These are phyloP conservation scores for Strigamia maritima DNA, from an alignment of 2,888 invertebrate genomes.

Conservation along the genomic window DNA sequence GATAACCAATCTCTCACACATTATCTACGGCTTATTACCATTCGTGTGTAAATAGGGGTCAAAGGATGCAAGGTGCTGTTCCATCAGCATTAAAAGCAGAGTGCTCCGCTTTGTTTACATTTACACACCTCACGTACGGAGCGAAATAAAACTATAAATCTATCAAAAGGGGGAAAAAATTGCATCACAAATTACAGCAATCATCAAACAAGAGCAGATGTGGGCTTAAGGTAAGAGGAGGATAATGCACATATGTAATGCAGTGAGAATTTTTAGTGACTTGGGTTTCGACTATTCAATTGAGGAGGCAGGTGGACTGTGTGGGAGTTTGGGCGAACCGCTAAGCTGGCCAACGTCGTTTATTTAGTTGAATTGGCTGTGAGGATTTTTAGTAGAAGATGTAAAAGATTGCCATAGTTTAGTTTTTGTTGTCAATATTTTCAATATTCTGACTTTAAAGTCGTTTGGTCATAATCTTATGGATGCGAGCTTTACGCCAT, in stretches of 20 bases:
- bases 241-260: not conserved
- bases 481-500: not conserved
- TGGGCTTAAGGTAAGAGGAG: not conserved
- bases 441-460: too few species aligned
- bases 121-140: not conserved
- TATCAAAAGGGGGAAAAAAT: constrained; percentile 10
- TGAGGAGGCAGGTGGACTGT: too few species aligned
- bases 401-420: too few species aligned
- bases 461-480: not conserved
- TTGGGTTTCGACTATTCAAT: not conserved
- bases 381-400: too few species aligned
- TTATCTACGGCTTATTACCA: constrained; percentile 8
- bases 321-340: too few species aligned
- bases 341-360: too few species aligned
- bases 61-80: constrained; percentile 13
- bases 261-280: not conserved
- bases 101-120: not conserved
- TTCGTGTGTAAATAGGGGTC: constrained; percentile 12
- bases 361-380: too few species aligned
- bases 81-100: not conserved
- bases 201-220: constrained; percentile 1
- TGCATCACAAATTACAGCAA: constrained; percentile 8
- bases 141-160: constrained; percentile 4
- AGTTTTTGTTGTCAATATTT: too few species aligned
- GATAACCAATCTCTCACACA: not conserved